Conservation (phyloP, 1,140 invertebrate species). For the Lepidurus arcticus region DNA sequence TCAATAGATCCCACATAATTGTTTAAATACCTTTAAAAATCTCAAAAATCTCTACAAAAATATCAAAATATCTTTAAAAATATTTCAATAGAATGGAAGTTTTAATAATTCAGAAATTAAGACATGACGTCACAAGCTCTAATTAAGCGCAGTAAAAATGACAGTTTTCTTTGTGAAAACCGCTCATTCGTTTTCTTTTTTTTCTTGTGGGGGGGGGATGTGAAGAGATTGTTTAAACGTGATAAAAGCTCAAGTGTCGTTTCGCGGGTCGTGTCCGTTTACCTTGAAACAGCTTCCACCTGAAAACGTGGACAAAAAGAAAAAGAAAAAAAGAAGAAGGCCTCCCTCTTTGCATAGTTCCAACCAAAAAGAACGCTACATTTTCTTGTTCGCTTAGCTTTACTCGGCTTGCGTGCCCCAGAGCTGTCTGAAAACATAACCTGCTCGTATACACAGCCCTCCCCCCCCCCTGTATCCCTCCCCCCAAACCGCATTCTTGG, state of each 20-base stretch:
- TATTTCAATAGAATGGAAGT: neutral
- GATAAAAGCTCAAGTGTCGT: conserved; percentile 21
- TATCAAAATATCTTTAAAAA: neutral
- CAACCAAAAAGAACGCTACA: neutral
- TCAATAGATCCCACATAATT: neutral
- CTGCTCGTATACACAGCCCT: neutral
- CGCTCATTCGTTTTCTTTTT: neutral
- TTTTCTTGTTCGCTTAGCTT: neutral
- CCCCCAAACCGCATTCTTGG: too few relatives aligned
- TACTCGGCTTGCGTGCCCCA: conserved; percentile 1
- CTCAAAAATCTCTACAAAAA: neutral
- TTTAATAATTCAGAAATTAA: neutral
- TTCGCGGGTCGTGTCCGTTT: neutral
- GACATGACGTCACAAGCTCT: neutral
- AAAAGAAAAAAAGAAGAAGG: too few relatives aligned
- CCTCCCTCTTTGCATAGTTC: too few relatives aligned
- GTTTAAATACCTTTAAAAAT: neutral
- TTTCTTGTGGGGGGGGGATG: neutral
- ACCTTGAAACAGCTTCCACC: neutral
- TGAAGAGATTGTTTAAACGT: conserved; percentile 11
- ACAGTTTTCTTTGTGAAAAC: neutral
- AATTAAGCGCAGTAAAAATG: neutral
- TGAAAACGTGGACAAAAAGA: neutral
- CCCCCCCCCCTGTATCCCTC: neutral
- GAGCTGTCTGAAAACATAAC: neutral